A percentile compares a stretch with the other conserved stretches of the same genome.
Evolutionary conservation across 2,797 vertebrate genomes (phyloP).

Genomic region (Chloroceryle inda): DNA sequence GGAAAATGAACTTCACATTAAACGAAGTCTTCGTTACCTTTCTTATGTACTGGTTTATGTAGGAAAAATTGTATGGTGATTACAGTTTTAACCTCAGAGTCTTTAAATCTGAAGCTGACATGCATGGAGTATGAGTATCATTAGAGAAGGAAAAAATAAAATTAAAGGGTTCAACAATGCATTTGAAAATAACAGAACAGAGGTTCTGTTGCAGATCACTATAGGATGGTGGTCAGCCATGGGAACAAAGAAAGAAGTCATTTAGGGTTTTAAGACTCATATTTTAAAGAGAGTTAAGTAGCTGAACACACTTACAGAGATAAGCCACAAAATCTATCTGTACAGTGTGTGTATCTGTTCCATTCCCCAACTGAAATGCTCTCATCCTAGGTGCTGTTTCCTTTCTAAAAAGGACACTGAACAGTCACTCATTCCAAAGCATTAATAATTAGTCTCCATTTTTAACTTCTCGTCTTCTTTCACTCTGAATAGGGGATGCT

Average conservation of each 20-base stretch:
- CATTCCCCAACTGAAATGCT: neutral
- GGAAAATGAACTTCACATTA: conserved; percentile 48
- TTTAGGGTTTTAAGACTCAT: neutral
- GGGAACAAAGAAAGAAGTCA: neutral
- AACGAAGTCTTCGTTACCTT: conserved; percentile 4
- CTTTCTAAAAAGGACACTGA: neutral
- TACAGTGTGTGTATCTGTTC: neutral
- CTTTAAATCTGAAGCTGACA: neutral
- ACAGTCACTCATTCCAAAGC: neutral
- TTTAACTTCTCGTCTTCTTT: neutral
- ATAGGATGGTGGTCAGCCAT: neutral
- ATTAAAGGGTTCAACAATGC: neutral
- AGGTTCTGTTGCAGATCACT: neutral
- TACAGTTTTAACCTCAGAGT: neutral
- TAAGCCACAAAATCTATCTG: neutral
- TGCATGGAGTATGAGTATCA: neutral
- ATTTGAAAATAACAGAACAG: neutral
- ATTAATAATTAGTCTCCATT: neutral
- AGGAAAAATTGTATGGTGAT: neutral
- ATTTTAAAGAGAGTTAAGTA: neutral
- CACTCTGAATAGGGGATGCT: neutral
- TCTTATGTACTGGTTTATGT: neutral
- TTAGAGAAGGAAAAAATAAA: neutral
- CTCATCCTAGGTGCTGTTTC: neutral
- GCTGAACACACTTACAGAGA: neutral